Evolutionary conservation across 2,888 invertebrate genomes (phyloP).

Genomic region (Cataglyphis altisquamis): DNA sequence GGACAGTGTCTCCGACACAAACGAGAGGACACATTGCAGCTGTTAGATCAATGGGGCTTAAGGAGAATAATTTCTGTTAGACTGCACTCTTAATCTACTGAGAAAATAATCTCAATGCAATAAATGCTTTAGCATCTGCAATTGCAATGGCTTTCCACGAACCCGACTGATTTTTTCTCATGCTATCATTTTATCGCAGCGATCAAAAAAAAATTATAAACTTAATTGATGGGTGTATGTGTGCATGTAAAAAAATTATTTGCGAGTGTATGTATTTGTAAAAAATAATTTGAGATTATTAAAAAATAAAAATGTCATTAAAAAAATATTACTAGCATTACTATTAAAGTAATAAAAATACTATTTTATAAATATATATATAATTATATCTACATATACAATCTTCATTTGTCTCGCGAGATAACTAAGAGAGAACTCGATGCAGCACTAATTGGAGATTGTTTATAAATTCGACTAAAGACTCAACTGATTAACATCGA

Average conservation of each 20-base stretch:
- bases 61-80: conserved; percentile 68
- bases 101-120: conserved; percentile 63
- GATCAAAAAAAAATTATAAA: neutral
- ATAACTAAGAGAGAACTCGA: neutral
- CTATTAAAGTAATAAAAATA: neutral
- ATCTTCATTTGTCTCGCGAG: too few relatives aligned
- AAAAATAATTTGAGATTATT: neutral
- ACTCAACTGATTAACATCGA: neutral
- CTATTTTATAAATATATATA: neutral
- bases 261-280: too few relatives aligned
- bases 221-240: neutral
- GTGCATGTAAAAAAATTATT: too few relatives aligned
- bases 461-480: neutral
- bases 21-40: conserved; percentile 59
- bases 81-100: conserved; percentile 71
- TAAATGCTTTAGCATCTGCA: conserved; percentile 54
- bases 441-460: neutral
- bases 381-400: neutral
- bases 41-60: conserved; percentile 68
- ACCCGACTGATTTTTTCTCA: conserved; percentile 1
- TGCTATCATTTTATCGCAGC: neutral
- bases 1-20: conserved; percentile 68
- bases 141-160: conserved; percentile 33
- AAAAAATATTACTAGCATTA: neutral
- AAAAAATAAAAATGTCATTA: neutral